Conservation (phyloP, 2,113 vertebrate species). For the Callipepla californica region DNA sequence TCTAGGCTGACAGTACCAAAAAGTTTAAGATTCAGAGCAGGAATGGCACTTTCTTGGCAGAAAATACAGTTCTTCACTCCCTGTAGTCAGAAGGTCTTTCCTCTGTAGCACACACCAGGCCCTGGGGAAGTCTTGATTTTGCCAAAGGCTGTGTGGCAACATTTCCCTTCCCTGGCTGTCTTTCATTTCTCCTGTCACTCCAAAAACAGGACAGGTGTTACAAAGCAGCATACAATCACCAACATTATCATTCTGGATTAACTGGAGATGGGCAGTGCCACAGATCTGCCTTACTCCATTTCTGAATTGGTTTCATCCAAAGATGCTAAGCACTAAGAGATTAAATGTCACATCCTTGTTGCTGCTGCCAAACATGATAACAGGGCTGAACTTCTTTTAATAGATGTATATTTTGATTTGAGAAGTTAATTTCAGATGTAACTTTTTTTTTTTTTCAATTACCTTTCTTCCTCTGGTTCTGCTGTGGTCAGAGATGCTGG, state of each 20-base stretch:
- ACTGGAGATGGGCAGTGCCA: background rate
- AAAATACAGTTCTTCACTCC: background rate
- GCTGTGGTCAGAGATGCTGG: background rate
- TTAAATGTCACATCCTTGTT: background rate
- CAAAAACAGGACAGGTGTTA: background rate
- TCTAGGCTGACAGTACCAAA: background rate
- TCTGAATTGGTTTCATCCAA: background rate
- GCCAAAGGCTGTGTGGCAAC: background rate
- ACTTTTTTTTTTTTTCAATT: background rate
- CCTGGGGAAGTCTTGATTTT: background rate
- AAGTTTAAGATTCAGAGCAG: background rate
- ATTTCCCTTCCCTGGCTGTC: rapidly evolving
- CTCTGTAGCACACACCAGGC: background rate
- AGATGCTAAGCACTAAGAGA: background rate
- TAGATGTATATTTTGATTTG: rapidly evolving
- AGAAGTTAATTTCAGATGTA: background rate
- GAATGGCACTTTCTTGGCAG: background rate
- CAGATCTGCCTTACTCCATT: background rate
- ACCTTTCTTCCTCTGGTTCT: background rate
- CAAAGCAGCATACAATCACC: background rate
- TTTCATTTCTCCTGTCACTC: background rate
- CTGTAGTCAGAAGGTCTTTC: background rate
- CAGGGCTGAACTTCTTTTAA: background rate
- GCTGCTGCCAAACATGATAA: background rate
- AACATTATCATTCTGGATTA: background rate